Percentiles rank a stretch among this genome's conserved stretches.
phyloP scores from a whole-genome alignment of 1,140 invertebrate genomes.

The Onthophagus taurus region DNA sequence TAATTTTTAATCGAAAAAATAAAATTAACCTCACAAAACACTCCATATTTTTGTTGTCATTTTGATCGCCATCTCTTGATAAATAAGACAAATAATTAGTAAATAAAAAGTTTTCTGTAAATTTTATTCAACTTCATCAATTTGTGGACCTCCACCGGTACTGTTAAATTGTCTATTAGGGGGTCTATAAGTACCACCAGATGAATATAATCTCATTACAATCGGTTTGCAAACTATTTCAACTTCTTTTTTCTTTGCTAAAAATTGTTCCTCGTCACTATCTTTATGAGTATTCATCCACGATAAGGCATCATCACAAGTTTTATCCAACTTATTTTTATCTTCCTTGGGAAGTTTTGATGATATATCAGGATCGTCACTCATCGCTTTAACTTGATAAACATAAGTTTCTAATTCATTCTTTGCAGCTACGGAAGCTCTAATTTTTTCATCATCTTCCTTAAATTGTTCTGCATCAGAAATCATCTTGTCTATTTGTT shows the following conservation, averaged over 20 bases:
- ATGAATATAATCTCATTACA: conserved; percentile 41
- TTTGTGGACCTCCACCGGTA: conserved; percentile 45
- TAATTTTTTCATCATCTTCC: conserved; percentile 44
- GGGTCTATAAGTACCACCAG: conserved; percentile 10
- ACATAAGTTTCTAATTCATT: conserved; percentile 64
- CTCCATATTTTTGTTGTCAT: conserved; percentile 2
- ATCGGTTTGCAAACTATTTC: conserved; percentile 42
- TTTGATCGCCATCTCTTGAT: too few relatives aligned
- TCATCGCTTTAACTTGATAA: conserved; percentile 56
- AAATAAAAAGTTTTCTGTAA: too few relatives aligned
- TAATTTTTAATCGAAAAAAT: background rate
- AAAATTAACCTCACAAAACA: background rate
- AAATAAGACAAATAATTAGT: too few relatives aligned
- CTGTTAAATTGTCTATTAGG: conserved; percentile 27
- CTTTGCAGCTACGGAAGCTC: conserved; percentile 48
- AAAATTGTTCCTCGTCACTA: conserved; percentile 49
- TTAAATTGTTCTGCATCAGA: conserved; percentile 47
- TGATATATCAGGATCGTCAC: conserved; percentile 35
- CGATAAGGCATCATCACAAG: conserved; percentile 43
- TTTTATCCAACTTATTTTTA: conserved; percentile 34
- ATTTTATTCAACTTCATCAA: conserved; percentile 58
- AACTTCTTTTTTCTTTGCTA: conserved; percentile 46
- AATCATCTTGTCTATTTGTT: conserved; percentile 48
- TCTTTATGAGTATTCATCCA: conserved; percentile 53
- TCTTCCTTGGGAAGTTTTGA: conserved; percentile 36